A percentile compares a stretch with the other conserved stretches of the same genome.
Evolutionary conservation across 2,113 vertebrate species (phyloP).

Genomic region (Mormyrus iriodes): DNA sequence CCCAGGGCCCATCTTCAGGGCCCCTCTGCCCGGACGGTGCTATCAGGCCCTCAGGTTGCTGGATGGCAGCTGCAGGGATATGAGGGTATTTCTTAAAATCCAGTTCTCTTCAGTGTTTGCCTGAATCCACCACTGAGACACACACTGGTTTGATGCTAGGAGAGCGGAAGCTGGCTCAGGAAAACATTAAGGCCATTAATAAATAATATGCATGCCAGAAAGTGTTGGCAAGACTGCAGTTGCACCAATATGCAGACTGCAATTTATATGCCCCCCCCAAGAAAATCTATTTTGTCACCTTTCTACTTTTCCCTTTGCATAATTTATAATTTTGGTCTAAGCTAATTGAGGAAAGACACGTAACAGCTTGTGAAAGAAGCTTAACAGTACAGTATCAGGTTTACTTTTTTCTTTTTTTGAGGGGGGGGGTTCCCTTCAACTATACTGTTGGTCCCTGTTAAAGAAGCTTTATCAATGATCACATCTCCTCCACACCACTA

Average conservation of each 20-base stretch:
- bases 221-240: not conserved
- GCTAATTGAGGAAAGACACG: not conserved
- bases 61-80: not conserved
- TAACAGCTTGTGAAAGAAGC: not conserved
- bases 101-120: not conserved
- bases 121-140: not conserved
- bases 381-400: not conserved
- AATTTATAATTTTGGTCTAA: not conserved
- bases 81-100: not conserved
- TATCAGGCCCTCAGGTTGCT: not conserved
- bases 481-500: not conserved
- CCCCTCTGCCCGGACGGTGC: not conserved
- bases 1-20: not conserved
- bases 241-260: not conserved
- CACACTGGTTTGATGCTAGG: not conserved
- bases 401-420: not conserved
- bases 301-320: not conserved
- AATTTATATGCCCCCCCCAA: not conserved
- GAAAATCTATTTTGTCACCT: not conserved
- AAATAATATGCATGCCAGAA: conserved; percentile 4
- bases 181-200: not conserved
- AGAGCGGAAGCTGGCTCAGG: not conserved
- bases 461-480: not conserved
- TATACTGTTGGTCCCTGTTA: not conserved
- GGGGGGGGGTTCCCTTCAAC: not conserved